phyloP scores from a whole-genome alignment of 2,797 vertebrate species.

The Oreortyx pictus region DNA sequence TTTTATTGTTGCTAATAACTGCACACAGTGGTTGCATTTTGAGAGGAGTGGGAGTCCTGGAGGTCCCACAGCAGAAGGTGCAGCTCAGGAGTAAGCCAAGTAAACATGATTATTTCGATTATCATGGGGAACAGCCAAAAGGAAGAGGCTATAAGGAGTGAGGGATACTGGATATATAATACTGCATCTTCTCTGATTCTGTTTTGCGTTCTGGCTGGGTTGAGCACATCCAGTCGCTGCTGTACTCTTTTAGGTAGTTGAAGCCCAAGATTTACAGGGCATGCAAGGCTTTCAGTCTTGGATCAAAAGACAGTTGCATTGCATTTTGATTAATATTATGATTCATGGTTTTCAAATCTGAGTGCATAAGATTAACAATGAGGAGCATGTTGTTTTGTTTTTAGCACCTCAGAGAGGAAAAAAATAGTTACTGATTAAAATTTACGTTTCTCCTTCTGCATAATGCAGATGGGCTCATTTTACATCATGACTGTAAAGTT shows the following conservation, averaged over 20 bases:
- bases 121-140: neutral
- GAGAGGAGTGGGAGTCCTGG: neutral
- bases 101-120: neutral
- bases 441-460: neutral
- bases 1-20: accelerated
- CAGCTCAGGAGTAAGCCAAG: neutral
- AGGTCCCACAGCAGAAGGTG: neutral
- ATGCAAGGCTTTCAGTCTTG: neutral
- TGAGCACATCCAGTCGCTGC: neutral
- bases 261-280: neutral
- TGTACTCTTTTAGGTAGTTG: neutral
- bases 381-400: neutral
- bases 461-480: neutral
- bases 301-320: neutral
- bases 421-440: neutral
- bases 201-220: neutral
- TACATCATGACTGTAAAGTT: neutral
- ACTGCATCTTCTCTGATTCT: neutral
- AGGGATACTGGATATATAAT: neutral
- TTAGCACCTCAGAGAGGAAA: neutral
- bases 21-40: neutral
- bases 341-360: slow-evolving; percentile 1
- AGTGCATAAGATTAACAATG: neutral
- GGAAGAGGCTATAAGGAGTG: neutral
- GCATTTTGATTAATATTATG: neutral